Conservation (phyloP, 2,113 vertebrate species). For the Sterna hirundo region DNA sequence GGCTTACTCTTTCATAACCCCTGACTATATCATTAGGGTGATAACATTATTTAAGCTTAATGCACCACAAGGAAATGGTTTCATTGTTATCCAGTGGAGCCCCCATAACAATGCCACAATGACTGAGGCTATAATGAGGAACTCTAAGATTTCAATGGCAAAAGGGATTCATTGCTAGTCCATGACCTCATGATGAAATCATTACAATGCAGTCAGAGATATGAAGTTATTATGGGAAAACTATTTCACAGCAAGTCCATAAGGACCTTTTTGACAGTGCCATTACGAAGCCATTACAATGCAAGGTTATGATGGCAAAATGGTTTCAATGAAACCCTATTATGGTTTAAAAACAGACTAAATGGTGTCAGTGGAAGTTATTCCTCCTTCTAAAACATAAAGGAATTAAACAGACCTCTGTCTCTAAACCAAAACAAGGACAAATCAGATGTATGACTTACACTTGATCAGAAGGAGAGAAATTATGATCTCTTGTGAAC, state of each 20-base stretch:
- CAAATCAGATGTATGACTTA: background rate
- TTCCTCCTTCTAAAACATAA: background rate
- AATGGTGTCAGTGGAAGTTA: slow-evolving; percentile 22
- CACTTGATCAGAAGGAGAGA: background rate
- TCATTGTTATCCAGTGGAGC: slow-evolving; percentile 4
- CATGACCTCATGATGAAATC: slow-evolving; percentile 55
- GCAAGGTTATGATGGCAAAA: slow-evolving; percentile 36
- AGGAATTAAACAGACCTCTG: background rate
- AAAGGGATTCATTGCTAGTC: slow-evolving; percentile 44
- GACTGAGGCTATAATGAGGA: slow-evolving; percentile 47
- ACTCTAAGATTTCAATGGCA: slow-evolving; percentile 10
- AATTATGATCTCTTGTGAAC: background rate
- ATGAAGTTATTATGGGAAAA: slow-evolving; percentile 54
- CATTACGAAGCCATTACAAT: slow-evolving; percentile 41
- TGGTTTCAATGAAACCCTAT: slow-evolving; percentile 15
- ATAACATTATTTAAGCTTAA: slow-evolving; percentile 27
- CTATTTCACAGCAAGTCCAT: slow-evolving; percentile 25
- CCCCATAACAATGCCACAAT: background rate
- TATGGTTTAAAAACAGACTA: slow-evolving; percentile 37
- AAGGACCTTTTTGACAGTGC: background rate
- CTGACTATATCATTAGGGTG: slow-evolving; percentile 1
- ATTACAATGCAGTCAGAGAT: slow-evolving; percentile 51
- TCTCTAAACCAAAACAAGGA: slow-evolving; percentile 4
- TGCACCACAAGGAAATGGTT: background rate
- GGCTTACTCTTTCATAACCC: background rate